Evolutionary conservation across 2,113 vertebrate species (phyloP).

Genomic region (Gymnocephalus cernua): DNA sequence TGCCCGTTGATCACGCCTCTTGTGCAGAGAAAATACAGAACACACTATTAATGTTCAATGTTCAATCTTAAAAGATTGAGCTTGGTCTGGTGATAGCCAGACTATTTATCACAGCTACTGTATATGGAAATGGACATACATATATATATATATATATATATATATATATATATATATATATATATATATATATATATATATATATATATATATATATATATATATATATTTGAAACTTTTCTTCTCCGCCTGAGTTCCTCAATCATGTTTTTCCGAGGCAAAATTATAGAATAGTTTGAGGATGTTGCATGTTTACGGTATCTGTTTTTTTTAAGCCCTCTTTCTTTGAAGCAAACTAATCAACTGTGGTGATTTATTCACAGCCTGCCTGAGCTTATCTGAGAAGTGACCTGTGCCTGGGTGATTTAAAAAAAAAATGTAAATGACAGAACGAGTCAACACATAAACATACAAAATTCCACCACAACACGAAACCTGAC

Average conservation of each 20-base stretch:
- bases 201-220: too few species aligned
- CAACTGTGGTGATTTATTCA: not conserved
- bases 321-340: not conserved
- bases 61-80: too few species aligned
- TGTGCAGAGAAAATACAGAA: too few species aligned
- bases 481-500: conserved; percentile 19
- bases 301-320: not conserved
- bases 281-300: not conserved
- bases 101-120: not conserved
- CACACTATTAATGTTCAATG: too few species aligned
- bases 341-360: not conserved
- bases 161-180: too few species aligned
- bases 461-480: conserved; percentile 4
- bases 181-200: too few species aligned
- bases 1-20: too few species aligned
- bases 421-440: too few species aligned
- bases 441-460: not conserved
- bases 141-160: too few species aligned
- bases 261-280: not conserved
- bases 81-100: too few species aligned
- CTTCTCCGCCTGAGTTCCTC: not conserved
- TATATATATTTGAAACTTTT: not conserved
- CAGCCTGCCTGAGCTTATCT: not conserved
- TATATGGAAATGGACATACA: not conserved
- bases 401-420: not conserved